Conservation (phyloP, 1,140 invertebrate genomes). For the Leguminivora glycinivorella region DNA sequence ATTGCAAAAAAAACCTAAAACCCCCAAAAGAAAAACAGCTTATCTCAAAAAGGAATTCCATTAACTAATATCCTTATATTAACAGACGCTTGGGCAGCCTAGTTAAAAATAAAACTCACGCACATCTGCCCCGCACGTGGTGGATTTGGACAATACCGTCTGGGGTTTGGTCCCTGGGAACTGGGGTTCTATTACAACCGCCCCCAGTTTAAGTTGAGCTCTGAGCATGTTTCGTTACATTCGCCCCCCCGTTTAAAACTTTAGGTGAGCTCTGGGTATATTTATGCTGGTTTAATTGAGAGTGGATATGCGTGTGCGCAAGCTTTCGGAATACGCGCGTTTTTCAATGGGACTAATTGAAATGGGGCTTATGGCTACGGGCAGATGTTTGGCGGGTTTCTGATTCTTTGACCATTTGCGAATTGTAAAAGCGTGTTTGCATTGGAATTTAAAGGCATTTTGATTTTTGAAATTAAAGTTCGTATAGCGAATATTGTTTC, state of each 20-base stretch:
- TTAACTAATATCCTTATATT: neutral
- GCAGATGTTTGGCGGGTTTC: slow-evolving; percentile 10
- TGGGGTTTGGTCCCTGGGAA: slow-evolving; percentile 41
- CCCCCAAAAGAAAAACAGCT: neutral
- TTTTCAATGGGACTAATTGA: slow-evolving; percentile 14
- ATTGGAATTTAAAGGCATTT: neutral
- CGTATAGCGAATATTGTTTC: neutral
- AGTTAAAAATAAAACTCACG: slow-evolving; percentile 45
- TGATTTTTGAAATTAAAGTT: slow-evolving; percentile 4
- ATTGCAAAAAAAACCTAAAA: neutral
- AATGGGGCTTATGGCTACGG: slow-evolving; percentile 10
- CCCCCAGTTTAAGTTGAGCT: neutral
- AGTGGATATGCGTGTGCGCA: neutral
- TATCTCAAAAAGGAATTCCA: neutral
- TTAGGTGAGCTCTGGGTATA: neutral
- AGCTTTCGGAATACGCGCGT: neutral
- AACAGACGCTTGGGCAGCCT: slow-evolving; percentile 11
- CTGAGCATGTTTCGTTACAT: neutral
- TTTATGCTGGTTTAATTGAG: neutral
- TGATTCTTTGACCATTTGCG: slow-evolving; percentile 9
- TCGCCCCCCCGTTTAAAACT: too few relatives aligned
- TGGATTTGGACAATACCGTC: slow-evolving; percentile 44
- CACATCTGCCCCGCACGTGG: slow-evolving; percentile 55
- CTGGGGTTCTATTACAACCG: neutral
- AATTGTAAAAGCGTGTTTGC: slow-evolving; percentile 2